Conservation (phyloP, 2,797 vertebrate species). For the Acridotheres tristis region DNA sequence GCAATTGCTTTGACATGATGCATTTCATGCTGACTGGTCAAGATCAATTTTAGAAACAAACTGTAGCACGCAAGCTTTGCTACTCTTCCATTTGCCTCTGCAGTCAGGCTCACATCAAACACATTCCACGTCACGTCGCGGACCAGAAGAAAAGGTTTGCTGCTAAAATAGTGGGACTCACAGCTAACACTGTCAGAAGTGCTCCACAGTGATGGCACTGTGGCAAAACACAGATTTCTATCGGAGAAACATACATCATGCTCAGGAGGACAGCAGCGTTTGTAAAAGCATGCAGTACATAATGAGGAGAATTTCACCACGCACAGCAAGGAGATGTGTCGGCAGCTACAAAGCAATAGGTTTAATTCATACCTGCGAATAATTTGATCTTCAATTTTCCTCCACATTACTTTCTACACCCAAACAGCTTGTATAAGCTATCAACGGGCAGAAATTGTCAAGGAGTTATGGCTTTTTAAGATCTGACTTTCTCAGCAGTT, state of each 20-base stretch:
- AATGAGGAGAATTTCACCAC: neutral
- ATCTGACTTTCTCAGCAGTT: conserved; percentile 65
- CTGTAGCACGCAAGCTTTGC: neutral
- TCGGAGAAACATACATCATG: neutral
- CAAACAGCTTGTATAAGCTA: conserved; percentile 26
- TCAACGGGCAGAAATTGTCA: conserved; percentile 1
- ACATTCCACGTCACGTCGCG: fast-evolving
- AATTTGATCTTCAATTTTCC: conserved; percentile 38
- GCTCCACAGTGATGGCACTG: neutral
- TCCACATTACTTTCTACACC: neutral
- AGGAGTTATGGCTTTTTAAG: conserved; percentile 61
- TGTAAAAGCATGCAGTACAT: neutral
- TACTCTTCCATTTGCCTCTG: neutral
- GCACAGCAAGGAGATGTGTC: neutral
- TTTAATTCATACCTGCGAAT: conserved; percentile 44
- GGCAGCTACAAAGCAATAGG: neutral
- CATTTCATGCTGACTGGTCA: conserved; percentile 24
- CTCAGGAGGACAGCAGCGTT: neutral
- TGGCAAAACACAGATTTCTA: conserved; percentile 9
- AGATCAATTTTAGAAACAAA: conserved; percentile 36
- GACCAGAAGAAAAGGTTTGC: neutral
- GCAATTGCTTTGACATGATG: neutral
- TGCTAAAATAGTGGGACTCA: neutral
- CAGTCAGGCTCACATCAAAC: neutral
- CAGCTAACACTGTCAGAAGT: neutral